Conservation (phyloP, 2,888 invertebrate species). For the Sphaerophoria rueppellii region DNA sequence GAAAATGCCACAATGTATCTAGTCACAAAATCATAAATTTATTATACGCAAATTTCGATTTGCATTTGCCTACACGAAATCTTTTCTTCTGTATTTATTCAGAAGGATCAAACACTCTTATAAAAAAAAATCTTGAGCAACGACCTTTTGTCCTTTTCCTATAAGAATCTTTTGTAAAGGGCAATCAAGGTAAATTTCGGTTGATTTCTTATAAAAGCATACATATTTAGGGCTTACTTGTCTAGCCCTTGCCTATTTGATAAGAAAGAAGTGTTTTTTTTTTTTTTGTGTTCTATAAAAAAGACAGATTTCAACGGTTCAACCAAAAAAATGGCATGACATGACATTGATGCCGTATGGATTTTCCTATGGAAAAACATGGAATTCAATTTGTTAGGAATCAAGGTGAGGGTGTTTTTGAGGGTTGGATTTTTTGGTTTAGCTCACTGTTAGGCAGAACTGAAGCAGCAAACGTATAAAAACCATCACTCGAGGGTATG, state of each 20-base stretch:
- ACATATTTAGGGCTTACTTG: constrained; percentile 59
- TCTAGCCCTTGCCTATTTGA: constrained; percentile 62
- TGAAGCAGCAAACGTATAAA: neutral
- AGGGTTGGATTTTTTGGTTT: constrained; percentile 14
- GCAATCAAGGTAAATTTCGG: constrained; percentile 35
- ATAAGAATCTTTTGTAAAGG: constrained; percentile 69
- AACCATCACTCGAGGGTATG: constrained; percentile 58
- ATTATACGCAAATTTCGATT: constrained; percentile 72
- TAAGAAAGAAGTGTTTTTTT: constrained; percentile 28
- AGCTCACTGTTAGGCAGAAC: constrained; percentile 20
- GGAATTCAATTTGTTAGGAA: constrained; percentile 33
- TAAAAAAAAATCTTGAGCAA: constrained; percentile 29
- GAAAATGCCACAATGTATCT: constrained; percentile 64
- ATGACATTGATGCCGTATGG: constrained; percentile 43
- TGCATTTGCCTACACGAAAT: constrained; percentile 71
- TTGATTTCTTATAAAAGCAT: constrained; percentile 11
- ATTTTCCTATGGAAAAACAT: constrained; percentile 1
- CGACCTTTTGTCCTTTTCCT: neutral
- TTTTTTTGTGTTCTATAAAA: constrained; percentile 13
- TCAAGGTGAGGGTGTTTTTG: constrained; percentile 15
- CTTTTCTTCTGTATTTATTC: constrained; percentile 51
- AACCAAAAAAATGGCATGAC: constrained; percentile 36
- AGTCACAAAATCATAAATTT: constrained; percentile 70
- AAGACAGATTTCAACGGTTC: constrained; percentile 34
- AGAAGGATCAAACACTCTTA: constrained; percentile 41